phyloP scores from a whole-genome alignment of 2,888 invertebrate species.

The Hybos culiciformis region DNA sequence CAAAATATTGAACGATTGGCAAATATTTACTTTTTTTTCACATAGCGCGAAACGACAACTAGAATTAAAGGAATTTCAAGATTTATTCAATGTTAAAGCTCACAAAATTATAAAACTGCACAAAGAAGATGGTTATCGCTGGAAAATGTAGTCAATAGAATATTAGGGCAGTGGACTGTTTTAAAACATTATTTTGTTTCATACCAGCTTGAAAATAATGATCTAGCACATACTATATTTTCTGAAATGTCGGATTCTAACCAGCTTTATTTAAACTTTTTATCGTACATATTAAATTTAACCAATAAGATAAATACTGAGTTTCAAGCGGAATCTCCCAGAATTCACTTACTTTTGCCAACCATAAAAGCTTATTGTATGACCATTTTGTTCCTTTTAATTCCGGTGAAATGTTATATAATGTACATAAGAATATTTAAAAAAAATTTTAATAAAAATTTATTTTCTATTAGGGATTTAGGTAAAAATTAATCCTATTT shows the following conservation, averaged over 20 bases:
- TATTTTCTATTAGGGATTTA: too few species aligned
- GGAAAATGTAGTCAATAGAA: background rate
- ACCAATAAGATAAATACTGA: background rate
- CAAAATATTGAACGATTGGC: too few species aligned
- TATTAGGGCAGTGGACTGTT: background rate
- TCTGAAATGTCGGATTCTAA: background rate
- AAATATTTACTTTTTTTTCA: constrained; percentile 19
- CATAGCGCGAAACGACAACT: constrained; percentile 20
- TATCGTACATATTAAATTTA: background rate
- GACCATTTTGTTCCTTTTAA: too few species aligned
- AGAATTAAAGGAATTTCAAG: constrained; percentile 19
- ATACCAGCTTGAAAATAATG: background rate
- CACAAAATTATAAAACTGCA: background rate
- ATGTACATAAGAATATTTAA: too few species aligned
- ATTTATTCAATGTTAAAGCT: constrained; percentile 12
- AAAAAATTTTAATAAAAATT: too few species aligned
- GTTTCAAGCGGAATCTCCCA: background rate
- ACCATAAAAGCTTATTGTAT: background rate
- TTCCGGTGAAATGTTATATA: too few species aligned
- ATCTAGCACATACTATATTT: background rate
- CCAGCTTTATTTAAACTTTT: too few species aligned
- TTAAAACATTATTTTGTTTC: background rate
- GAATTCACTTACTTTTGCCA: constrained; percentile 2
- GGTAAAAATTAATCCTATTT: too few species aligned
- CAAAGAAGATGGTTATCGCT: background rate